These are phyloP conservation scores for Aphrophora alni DNA, from an alignment of 2,888 invertebrate species.

Conservation along the genomic window DNA sequence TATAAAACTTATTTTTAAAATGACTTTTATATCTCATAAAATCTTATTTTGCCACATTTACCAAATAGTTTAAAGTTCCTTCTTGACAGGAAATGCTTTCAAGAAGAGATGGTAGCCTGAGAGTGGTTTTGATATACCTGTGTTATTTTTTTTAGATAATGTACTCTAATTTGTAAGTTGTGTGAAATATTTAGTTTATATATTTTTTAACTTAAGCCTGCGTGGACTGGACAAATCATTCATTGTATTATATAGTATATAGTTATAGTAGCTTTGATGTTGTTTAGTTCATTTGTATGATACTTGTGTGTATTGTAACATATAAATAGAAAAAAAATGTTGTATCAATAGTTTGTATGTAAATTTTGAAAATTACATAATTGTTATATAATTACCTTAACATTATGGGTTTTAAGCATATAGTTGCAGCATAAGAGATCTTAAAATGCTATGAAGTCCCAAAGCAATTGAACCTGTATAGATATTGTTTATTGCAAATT, in stretches of 20 bases:
- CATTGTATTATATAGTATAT: background rate
- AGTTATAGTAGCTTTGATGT: background rate
- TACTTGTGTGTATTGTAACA: background rate
- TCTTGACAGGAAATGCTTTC: background rate
- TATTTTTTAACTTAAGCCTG: background rate
- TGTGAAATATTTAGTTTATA: background rate
- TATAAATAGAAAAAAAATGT: background rate
- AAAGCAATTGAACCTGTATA: background rate
- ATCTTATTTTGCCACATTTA: background rate
- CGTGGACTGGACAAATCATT: slow-evolving; percentile 9
- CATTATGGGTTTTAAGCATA: background rate
- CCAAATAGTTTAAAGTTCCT: background rate
- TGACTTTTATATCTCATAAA: background rate
- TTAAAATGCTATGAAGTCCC: background rate
- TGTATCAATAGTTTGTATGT: background rate
- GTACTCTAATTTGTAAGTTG: background rate
- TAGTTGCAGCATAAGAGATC: background rate
- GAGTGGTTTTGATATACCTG: background rate
- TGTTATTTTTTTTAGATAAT: background rate
- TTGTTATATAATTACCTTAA: background rate
- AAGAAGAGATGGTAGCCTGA: background rate
- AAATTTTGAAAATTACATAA: background rate
- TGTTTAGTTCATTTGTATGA: background rate
- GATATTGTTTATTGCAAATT: background rate
- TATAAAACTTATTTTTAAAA: background rate